Percentiles rank a stretch among this genome's conserved stretches.
Evolutionary conservation across 2,797 vertebrate species (phyloP).

Genomic region (Hyperoplus lanceolatus): DNA sequence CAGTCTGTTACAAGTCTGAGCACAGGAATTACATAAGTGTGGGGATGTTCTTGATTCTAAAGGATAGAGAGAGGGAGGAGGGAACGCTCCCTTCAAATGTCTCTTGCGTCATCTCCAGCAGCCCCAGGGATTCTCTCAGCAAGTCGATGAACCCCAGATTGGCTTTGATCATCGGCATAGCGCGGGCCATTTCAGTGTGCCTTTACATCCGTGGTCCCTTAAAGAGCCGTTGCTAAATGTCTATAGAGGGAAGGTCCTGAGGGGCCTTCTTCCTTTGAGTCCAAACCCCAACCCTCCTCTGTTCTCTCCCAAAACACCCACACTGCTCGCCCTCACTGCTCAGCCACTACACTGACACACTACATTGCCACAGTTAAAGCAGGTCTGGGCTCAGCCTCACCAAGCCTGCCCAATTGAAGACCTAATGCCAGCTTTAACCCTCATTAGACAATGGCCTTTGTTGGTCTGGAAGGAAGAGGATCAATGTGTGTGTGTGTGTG

Average conservation of each 20-base stretch:
- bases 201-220: slow-evolving; percentile 59
- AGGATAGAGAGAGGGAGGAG: slow-evolving; percentile 46
- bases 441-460: slow-evolving; percentile 65
- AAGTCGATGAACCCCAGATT: slow-evolving; percentile 70
- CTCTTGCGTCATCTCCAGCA: slow-evolving; percentile 63
- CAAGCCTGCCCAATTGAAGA: slow-evolving; percentile 33
- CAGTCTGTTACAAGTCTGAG: slow-evolving; percentile 66
- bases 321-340: slow-evolving; percentile 34
- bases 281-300: slow-evolving; percentile 36
- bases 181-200: slow-evolving; percentile 55
- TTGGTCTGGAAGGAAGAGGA: slow-evolving; percentile 45
- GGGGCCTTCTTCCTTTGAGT: slow-evolving; percentile 46
- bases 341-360: slow-evolving; percentile 20
- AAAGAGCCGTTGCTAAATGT: slow-evolving; percentile 68
- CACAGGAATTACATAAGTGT: slow-evolving; percentile 76
- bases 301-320: slow-evolving; percentile 35
- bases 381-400: slow-evolving; percentile 18
- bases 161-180: slow-evolving; percentile 79
- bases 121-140: slow-evolving; percentile 59
- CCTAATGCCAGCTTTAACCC: slow-evolving; percentile 64
- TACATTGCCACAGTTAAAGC: slow-evolving; percentile 43
- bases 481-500: slow-evolving; percentile 16
- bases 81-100: slow-evolving; percentile 73
- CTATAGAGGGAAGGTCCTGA: slow-evolving; percentile 47
- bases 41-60: slow-evolving; percentile 59